phyloP scores from a whole-genome alignment of 2,797 vertebrate genomes.

The Lutjanus campechanus region DNA sequence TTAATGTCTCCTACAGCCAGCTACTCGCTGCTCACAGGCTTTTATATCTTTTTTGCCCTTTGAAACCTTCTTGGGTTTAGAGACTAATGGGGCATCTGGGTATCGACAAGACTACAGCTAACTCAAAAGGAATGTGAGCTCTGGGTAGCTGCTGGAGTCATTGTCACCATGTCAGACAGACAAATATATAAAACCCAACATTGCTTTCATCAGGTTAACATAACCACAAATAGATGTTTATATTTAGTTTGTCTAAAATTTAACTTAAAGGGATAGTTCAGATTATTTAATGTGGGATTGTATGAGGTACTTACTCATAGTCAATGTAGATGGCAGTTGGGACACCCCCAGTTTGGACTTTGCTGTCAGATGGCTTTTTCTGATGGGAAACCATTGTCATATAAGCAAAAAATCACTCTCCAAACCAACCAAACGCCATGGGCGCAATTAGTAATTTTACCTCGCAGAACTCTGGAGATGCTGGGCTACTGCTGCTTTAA shows the following conservation, averaged over 20 bases:
- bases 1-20: constrained; percentile 3
- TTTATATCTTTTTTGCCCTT: constrained; percentile 9
- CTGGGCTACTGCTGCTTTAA: too few relatives aligned
- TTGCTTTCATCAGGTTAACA: neutral
- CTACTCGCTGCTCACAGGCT: neutral
- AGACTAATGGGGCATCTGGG: neutral
- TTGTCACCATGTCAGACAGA: neutral
- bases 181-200: neutral
- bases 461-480: too few relatives aligned
- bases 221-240: neutral
- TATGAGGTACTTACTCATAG: too few relatives aligned
- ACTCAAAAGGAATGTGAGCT: neutral
- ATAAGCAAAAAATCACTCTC: too few relatives aligned
- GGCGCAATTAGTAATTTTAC: too few relatives aligned
- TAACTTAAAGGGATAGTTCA: neutral
- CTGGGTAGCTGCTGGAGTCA: neutral
- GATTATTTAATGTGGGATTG: too few relatives aligned
- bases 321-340: too few relatives aligned
- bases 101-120: neutral
- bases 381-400: too few relatives aligned
- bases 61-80: neutral
- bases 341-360: too few relatives aligned
- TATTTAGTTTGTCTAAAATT: neutral
- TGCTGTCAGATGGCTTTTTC: too few relatives aligned
- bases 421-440: too few relatives aligned